Percentiles rank a stretch among this genome's conserved stretches.
Evolutionary conservation across 2,113 vertebrate genomes (phyloP).

Genomic region (Cynopterus brachyotis): DNA sequence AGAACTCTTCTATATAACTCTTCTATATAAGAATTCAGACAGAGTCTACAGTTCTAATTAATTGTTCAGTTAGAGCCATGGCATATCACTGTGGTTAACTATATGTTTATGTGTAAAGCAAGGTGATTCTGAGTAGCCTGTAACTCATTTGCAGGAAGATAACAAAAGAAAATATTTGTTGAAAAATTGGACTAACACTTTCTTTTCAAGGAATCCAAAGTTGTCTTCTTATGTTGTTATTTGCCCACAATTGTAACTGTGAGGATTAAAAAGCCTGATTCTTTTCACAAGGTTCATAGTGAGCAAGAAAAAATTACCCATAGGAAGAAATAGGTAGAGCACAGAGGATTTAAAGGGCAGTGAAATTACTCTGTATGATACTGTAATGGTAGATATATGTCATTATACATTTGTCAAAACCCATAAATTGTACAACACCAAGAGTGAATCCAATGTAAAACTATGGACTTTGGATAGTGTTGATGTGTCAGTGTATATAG

Average conservation of each 20-base stretch:
- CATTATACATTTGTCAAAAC: background rate
- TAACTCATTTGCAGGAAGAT: background rate
- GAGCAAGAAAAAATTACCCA: background rate
- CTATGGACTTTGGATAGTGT: background rate
- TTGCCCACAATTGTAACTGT: background rate
- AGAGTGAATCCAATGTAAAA: background rate
- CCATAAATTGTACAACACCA: background rate
- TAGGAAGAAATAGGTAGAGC: background rate
- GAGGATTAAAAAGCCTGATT: background rate
- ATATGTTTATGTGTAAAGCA: background rate
- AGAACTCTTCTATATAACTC: background rate
- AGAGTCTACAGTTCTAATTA: background rate
- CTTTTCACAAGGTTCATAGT: background rate
- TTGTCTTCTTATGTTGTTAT: background rate
- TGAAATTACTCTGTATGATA: background rate
- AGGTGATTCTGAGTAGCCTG: background rate
- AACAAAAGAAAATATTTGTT: background rate
- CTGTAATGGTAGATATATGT: background rate
- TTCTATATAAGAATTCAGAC: background rate
- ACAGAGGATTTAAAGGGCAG: background rate
- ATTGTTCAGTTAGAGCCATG: background rate
- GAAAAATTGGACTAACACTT: background rate
- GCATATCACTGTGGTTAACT: background rate
- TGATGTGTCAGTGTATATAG: background rate
- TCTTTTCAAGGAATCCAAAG: background rate